These are phyloP conservation scores for Pyrocephalus nanus DNA, from an alignment of 2,797 vertebrate genomes.

Conservation along the genomic window DNA sequence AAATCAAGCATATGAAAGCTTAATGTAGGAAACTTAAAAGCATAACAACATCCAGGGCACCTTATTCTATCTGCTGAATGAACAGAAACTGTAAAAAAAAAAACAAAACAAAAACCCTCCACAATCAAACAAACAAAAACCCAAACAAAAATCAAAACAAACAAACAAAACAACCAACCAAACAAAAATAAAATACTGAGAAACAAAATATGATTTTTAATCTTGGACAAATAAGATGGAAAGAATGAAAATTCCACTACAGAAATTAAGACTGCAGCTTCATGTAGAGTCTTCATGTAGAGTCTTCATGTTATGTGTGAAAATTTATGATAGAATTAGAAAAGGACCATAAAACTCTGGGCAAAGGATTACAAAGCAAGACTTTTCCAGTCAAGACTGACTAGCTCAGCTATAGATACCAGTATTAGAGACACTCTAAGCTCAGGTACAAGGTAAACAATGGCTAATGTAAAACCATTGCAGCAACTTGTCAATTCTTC, in stretches of 20 bases:
- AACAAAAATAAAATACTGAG: not conserved
- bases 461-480: not conserved
- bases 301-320: not conserved
- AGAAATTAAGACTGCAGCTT: not conserved
- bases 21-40: not conserved
- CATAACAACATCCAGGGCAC: not conserved
- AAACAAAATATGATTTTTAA: not conserved
- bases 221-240: not conserved
- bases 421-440: not conserved
- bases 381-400: not conserved
- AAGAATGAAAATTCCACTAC: not conserved
- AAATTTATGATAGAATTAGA: not conserved
- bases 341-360: not conserved
- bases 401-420: not conserved
- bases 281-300: not conserved
- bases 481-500: not conserved
- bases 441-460: not conserved
- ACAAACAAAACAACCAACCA: too few species aligned
- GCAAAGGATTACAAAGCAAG: not conserved
- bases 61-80: not conserved
- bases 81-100: not conserved
- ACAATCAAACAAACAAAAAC: too few species aligned
- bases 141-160: too few species aligned
- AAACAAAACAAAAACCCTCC: too few species aligned
- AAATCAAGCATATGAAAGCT: not conserved